Percentiles rank a stretch among this genome's conserved stretches.
phyloP scores from a whole-genome alignment of 2,113 vertebrate species.

The Mastomys coucha region DNA sequence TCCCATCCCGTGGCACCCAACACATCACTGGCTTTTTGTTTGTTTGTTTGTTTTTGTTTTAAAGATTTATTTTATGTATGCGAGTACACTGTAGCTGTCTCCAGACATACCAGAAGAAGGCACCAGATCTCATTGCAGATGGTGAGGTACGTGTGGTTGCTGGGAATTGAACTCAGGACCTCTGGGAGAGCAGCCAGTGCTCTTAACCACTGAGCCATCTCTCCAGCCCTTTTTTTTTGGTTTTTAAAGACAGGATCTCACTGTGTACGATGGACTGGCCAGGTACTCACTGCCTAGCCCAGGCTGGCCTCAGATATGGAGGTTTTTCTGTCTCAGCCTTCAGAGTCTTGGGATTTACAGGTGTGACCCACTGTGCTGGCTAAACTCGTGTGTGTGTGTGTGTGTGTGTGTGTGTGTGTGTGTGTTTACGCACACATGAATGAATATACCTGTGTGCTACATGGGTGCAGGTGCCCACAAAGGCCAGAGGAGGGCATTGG shows the following conservation, averaged over 20 bases:
- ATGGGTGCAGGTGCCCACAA: neutral
- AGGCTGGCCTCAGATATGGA: neutral
- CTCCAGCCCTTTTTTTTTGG: too few relatives aligned
- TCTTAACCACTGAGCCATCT: too few relatives aligned
- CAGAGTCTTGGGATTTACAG: neutral
- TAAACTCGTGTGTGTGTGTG: neutral
- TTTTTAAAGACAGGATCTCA: neutral
- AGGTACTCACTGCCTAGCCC: neutral
- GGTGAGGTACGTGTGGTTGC: too few relatives aligned
- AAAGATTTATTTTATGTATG: too few relatives aligned
- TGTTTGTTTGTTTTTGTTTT: neutral
- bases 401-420: neutral
- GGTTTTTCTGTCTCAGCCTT: neutral
- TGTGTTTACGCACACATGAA: too few relatives aligned
- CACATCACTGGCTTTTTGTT: neutral
- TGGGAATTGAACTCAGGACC: too few relatives aligned
- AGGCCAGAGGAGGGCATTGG: neutral
- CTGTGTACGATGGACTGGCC: too few relatives aligned
- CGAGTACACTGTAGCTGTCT: too few relatives aligned
- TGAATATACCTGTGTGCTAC: neutral
- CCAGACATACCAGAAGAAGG: too few relatives aligned
- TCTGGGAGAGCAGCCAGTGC: too few relatives aligned
- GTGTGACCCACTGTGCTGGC: neutral
- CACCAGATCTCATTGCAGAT: too few relatives aligned
- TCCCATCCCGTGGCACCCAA: neutral